Percentiles rank a stretch among this genome's conserved stretches.
These are phyloP conservation scores for Lottia scabra DNA, from an alignment of 2,888 invertebrate species.

Conservation along the genomic window DNA sequence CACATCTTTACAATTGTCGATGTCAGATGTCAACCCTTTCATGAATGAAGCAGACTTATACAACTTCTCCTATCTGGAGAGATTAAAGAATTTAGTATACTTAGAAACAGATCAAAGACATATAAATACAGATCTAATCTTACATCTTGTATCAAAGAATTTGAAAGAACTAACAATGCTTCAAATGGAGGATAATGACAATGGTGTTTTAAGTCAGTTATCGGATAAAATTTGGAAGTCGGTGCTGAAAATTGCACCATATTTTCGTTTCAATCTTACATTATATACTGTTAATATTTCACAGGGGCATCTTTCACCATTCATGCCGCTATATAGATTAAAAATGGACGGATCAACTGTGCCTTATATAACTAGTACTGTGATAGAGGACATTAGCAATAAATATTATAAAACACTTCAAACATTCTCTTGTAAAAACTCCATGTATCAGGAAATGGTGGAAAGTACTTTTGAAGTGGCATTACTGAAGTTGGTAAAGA, in stretches of 20 bases:
- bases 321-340: background rate
- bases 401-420: background rate
- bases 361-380: background rate
- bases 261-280: background rate
- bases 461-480: constrained; percentile 7
- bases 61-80: no score
- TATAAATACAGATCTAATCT: background rate
- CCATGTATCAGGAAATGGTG: background rate
- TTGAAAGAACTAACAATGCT: background rate
- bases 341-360: background rate
- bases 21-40: no score
- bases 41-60: no score
- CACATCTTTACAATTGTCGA: no score
- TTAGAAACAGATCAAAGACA: background rate
- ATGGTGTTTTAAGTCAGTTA: background rate
- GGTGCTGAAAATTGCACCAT: background rate
- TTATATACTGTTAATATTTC: background rate
- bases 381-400: background rate
- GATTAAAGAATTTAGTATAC: background rate
- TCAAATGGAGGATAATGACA: background rate
- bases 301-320: background rate
- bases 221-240: background rate
- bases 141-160: background rate
- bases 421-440: background rate
- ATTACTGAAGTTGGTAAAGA: constrained; percentile 9